Conservation (phyloP, 2,797 vertebrate genomes). For the Hyperoplus lanceolatus region DNA sequence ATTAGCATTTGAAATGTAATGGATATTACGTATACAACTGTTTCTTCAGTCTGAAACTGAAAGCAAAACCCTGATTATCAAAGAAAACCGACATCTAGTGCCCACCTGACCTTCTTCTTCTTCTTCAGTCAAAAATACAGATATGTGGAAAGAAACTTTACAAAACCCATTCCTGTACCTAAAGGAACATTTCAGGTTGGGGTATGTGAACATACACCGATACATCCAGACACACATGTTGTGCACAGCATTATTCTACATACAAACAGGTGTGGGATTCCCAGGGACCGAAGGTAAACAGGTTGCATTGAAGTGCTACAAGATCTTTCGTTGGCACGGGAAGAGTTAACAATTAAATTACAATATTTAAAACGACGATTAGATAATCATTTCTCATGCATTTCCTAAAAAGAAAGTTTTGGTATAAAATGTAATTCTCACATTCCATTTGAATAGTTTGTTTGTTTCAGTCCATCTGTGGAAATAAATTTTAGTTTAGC, state of each 20-base stretch:
- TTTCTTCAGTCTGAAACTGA: not conserved
- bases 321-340: conserved; percentile 81
- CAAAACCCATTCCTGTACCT: conserved; percentile 57
- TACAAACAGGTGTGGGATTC: conserved; percentile 46
- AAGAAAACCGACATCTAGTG: conserved; percentile 18
- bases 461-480: conserved; percentile 26
- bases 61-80: conserved; percentile 43
- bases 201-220: conserved; percentile 32
- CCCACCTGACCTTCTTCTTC: conserved; percentile 22
- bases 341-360: conserved; percentile 79
- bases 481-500: conserved; percentile 11
- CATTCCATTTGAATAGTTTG: conserved; percentile 64
- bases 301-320: conserved; percentile 82
- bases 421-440: conserved; percentile 69
- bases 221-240: conserved; percentile 56
- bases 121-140: conserved; percentile 62
- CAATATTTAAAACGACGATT: conserved; percentile 77
- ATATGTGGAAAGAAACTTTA: conserved; percentile 66
- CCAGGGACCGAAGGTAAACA: conserved; percentile 71
- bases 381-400: conserved; percentile 70
- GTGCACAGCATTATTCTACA: conserved; percentile 45
- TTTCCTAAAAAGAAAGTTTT: conserved; percentile 59
- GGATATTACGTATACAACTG: not conserved
- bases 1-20: not conserved
- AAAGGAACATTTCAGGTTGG: conserved; percentile 36